These are phyloP conservation scores for Myotis yumanensis DNA, from an alignment of 2,113 vertebrate genomes.

Conservation along the genomic window DNA sequence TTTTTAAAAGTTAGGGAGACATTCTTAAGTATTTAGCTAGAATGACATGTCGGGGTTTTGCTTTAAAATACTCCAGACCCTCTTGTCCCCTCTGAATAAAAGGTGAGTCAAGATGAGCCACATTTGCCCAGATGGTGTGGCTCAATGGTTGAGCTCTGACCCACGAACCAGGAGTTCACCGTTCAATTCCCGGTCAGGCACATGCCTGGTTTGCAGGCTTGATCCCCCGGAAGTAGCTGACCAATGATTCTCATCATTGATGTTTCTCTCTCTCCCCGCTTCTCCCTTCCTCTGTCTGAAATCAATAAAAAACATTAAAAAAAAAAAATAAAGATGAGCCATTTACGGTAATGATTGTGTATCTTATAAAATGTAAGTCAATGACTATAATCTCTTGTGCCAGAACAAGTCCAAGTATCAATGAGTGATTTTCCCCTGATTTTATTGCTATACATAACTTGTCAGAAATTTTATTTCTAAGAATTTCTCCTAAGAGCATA, in stretches of 20 bases:
- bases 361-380: background rate
- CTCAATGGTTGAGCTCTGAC: too few relatives aligned
- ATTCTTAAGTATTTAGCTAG: background rate
- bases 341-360: background rate
- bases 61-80: background rate
- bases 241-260: background rate
- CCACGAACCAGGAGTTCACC: too few relatives aligned
- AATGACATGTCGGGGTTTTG: background rate
- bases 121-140: background rate
- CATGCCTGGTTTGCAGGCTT: background rate
- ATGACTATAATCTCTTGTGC: background rate
- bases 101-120: background rate
- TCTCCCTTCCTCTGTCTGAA: background rate
- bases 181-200: too few relatives aligned
- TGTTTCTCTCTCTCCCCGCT: background rate
- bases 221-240: background rate
- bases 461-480: slow-evolving; percentile 7
- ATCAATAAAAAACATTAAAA: background rate
- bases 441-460: background rate
- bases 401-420: background rate
- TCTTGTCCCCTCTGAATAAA: background rate
- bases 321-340: background rate
- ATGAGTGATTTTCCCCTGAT: background rate
- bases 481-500: background rate
- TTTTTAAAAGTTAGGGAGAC: background rate